These are phyloP conservation scores for Sminthurinus signatus DNA, from an alignment of 1,140 invertebrate species.

Conservation along the genomic window DNA sequence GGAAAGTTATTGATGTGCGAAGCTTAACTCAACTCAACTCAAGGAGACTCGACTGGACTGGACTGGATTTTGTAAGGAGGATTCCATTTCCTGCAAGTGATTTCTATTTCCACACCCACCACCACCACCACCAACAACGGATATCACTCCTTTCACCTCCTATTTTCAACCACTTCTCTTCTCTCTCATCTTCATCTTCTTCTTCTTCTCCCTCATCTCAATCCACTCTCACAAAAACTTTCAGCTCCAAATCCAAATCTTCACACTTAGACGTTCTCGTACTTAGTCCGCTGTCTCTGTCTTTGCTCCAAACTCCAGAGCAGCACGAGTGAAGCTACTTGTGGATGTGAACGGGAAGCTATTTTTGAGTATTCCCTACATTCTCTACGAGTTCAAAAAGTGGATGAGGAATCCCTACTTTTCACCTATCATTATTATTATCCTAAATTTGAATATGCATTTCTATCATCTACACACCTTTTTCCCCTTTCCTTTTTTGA, in stretches of 20 bases:
- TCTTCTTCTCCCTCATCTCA: background rate
- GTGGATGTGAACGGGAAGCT: too few relatives aligned
- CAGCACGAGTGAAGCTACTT: too few relatives aligned
- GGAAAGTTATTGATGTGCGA: constrained; percentile 38
- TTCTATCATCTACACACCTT: too few relatives aligned
- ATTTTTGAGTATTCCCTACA: too few relatives aligned
- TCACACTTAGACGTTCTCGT: constrained; percentile 20
- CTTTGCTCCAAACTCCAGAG: too few relatives aligned
- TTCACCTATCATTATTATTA: too few relatives aligned
- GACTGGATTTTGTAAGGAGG: constrained; percentile 33
- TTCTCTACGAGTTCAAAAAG: too few relatives aligned
- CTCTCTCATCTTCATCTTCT: background rate
- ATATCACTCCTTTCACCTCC: constrained; percentile 40
- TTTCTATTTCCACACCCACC: constrained; percentile 17
- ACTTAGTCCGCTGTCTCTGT: background rate
- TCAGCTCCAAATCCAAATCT: constrained; percentile 25
- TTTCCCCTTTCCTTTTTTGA: too few relatives aligned
- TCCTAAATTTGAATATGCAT: too few relatives aligned
- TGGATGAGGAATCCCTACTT: too few relatives aligned
- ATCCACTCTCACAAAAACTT: constrained; percentile 31
- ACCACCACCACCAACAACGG: constrained; percentile 34
- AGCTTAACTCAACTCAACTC: too few relatives aligned
- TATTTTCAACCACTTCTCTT: constrained; percentile 32
- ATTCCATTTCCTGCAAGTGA: constrained; percentile 41
- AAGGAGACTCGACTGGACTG: constrained; percentile 25